Evolutionary conservation across 2,888 invertebrate species (phyloP).

Genomic region (Oligia latruncula): DNA sequence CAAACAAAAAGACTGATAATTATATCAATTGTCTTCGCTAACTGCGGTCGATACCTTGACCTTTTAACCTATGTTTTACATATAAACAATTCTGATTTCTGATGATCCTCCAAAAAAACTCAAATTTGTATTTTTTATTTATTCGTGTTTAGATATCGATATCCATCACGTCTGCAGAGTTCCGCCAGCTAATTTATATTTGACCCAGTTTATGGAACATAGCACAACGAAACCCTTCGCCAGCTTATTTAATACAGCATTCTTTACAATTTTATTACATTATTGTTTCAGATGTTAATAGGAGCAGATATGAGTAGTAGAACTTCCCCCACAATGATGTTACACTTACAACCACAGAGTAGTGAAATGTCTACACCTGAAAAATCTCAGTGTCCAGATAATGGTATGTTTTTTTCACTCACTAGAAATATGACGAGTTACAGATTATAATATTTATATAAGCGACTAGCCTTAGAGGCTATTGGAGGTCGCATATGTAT

Average conservation of each 20-base stretch:
- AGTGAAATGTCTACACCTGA: conserved; percentile 87
- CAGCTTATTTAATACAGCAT: background rate
- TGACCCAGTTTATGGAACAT: background rate
- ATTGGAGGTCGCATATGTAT: no score
- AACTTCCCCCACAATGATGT: conserved; percentile 82
- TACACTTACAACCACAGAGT: conserved; percentile 77
- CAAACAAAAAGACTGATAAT: no score
- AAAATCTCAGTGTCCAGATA: conserved; percentile 80
- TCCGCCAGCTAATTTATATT: no score
- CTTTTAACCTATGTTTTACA: no score
- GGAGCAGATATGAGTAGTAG: conserved; percentile 85
- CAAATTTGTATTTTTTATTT: no score
- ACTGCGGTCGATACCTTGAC: no score
- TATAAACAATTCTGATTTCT: no score
- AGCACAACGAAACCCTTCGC: background rate
- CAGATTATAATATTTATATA: background rate
- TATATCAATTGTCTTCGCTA: no score
- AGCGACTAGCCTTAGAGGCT: no score
- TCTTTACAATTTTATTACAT: background rate
- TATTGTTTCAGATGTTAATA: conserved; percentile 82
- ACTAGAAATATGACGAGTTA: background rate
- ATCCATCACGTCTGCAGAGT: no score
- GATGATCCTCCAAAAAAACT: no score
- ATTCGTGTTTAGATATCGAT: no score
- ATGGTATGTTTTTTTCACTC: conserved; percentile 71